Conservation (phyloP, 1,140 invertebrate species). For the Aphidius ervi region DNA sequence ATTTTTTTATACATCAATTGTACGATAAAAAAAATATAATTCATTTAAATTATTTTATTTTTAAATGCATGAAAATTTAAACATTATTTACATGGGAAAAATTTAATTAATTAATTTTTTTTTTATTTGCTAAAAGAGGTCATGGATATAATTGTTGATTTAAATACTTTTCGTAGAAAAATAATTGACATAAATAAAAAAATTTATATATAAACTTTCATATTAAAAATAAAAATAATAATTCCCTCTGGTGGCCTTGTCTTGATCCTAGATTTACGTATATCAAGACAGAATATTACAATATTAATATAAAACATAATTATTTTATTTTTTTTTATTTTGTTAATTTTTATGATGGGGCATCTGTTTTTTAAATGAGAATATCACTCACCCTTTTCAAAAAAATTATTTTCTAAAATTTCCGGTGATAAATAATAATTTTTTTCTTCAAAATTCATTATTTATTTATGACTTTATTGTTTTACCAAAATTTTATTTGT, state of each 20-base stretch:
- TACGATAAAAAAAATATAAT: no score
- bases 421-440: not conserved
- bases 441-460: not conserved
- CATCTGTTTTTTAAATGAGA: not conserved
- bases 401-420: not conserved
- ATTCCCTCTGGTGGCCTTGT: slow-evolving; percentile 39
- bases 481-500: not conserved
- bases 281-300: slow-evolving; percentile 40
- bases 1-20: no score
- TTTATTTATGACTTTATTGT: not conserved
- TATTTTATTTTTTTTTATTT: not conserved
- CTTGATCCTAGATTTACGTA: slow-evolving; percentile 39
- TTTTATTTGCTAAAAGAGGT: not conserved
- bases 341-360: not conserved
- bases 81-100: no score
- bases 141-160: not conserved
- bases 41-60: no score
- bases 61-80: no score
- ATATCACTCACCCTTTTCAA: no score
- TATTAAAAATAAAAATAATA: slow-evolving; percentile 30
- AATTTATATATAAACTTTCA: not conserved
- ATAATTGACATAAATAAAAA: not conserved
- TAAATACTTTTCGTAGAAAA: no score
- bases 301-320: slow-evolving; percentile 39
- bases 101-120: no score